Conservation (phyloP, 2,113 vertebrate genomes). For the Enhydra lutris region DNA sequence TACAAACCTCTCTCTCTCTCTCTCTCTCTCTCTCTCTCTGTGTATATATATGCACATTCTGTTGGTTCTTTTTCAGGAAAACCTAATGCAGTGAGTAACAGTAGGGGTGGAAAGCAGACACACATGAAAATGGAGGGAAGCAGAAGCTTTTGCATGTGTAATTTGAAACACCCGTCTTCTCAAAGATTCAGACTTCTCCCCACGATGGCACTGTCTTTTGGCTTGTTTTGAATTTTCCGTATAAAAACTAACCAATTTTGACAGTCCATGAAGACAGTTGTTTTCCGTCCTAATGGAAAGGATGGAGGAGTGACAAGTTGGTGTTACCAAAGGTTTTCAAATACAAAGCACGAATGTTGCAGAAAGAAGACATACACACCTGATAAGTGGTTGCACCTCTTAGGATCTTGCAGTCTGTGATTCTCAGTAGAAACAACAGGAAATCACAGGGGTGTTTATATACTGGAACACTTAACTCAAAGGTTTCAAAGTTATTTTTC, state of each 20-base stretch:
- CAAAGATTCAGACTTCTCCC: background rate
- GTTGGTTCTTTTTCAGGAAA: background rate
- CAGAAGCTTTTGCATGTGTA: background rate
- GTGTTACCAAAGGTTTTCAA: background rate
- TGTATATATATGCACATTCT: background rate
- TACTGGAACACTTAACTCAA: background rate
- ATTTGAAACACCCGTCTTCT: background rate
- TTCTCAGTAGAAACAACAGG: background rate
- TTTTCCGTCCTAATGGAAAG: background rate
- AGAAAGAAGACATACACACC: background rate
- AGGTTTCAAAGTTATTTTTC: background rate
- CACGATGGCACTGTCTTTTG: background rate
- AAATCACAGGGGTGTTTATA: background rate
- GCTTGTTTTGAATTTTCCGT: background rate
- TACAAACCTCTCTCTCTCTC: background rate
- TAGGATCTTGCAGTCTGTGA: background rate
- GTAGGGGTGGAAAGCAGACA: background rate
- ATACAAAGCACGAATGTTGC: background rate
- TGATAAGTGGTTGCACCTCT: background rate
- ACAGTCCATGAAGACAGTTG: background rate
- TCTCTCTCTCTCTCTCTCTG: background rate
- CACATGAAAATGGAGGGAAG: background rate
- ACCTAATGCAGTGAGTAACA: background rate
- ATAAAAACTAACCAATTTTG: background rate
- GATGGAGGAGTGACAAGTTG: background rate